Evolutionary conservation across 2,797 vertebrate species (phyloP).

Genomic region (Sciurus vulgaris): DNA sequence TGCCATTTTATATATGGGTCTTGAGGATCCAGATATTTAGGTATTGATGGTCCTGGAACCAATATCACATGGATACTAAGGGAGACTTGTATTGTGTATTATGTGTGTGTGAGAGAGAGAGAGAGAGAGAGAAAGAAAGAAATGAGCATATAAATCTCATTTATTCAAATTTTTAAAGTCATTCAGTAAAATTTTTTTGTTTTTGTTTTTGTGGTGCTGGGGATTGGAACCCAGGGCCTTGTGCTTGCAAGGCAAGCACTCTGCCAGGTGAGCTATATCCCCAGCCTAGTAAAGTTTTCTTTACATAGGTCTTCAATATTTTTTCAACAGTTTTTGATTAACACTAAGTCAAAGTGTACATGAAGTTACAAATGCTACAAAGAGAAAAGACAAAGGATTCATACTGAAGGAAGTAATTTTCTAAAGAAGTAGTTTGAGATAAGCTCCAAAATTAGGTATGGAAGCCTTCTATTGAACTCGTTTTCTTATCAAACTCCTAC

Average conservation of each 20-base stretch:
- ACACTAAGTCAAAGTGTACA: not conserved
- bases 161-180: conserved; percentile 1
- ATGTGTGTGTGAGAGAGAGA: not conserved
- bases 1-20: not conserved
- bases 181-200: not conserved
- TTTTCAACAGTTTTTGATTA: conserved; percentile 40
- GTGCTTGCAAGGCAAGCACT: no score
- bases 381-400: not conserved
- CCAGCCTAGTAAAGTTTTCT: not conserved
- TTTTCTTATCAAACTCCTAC: not conserved
- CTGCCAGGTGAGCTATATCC: no score
- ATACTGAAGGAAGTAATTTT: conserved; percentile 5
- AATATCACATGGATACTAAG: not conserved
- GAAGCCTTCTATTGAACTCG: not conserved
- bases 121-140: no score
- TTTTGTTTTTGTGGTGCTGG: no score
- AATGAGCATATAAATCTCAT: not conserved
- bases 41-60: not conserved
- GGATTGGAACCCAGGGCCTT: no score
- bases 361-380: not conserved
- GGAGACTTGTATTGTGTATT: not conserved
- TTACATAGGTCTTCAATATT: not conserved
- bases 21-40: not conserved
- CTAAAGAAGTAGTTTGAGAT: conserved; percentile 26
- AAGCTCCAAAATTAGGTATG: not conserved